Evolutionary conservation across 2,888 invertebrate species (phyloP), one percentile per base, ranked within the genome.

Genomic region (Pseudococcus viburni): DNA sequence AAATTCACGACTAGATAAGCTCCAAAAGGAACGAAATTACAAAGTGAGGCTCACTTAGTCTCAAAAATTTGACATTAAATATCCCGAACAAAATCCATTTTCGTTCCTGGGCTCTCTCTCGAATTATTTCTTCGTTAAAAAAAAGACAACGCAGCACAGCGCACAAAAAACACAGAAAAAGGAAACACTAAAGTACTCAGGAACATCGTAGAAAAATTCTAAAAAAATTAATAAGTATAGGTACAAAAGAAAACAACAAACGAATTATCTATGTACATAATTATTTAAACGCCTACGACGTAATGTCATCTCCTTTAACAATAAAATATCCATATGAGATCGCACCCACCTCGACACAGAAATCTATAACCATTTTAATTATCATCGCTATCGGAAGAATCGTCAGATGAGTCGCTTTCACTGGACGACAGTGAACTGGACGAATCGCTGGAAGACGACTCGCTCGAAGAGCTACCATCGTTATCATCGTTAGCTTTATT

Each of bases 361-460:
- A 83, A 83, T 11, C 42, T 64, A 59, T 59, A 26, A 26, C 8
- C 46, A 77, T n/a, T 26, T 83, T 12, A 83, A 83, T 83, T 12
- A 42, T 83, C 80, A 22, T 83, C 80, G 46, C 80, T 83, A 46
- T 83, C 80, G 17, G 80, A 83, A 9, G 80, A 83, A 46, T 42
- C 46, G n/a, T 9, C 9, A 83, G 80, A 83, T 19, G 80, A 83
- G 33, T 46, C 19, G 11, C 42, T 77, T 22, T 64, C 26, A 73
- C 73, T 73, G 33, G 73, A 73, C 15, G 73, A 73, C 17, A 33
- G 15, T 17, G 73, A 73, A 73, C 73, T 73, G 8, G 73, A 73
- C 33, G 73, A 73, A 33, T 15, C 15, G 73, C 73, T 48, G 17
- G 48, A 84, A 2, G 59, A 84, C 17, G 59, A 84, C 26, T 9